Percentiles rank a stretch among this genome's conserved stretches.
Evolutionary conservation across 2,797 vertebrate species (phyloP).

Genomic region (Eulemur albifrons): DNA sequence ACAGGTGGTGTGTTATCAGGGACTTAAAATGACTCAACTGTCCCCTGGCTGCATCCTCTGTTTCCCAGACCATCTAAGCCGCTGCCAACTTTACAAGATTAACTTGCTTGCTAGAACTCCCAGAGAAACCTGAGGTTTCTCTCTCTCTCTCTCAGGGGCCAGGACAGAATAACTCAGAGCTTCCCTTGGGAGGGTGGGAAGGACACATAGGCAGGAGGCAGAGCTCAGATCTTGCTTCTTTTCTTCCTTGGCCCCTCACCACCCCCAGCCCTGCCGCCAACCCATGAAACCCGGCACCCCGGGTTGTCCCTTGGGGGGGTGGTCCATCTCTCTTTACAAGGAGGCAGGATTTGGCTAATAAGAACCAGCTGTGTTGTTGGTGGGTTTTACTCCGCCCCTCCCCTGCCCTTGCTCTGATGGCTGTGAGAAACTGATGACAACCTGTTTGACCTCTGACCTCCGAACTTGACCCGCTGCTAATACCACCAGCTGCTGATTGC

Average conservation of each 20-base stretch:
- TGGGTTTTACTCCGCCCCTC: slow-evolving; percentile 54
- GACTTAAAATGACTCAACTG: slow-evolving; percentile 55
- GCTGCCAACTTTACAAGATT: slow-evolving; percentile 59
- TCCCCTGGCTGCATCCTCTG: neutral
- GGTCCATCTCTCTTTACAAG: slow-evolving; percentile 72
- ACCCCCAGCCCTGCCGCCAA: neutral
- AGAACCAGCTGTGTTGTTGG: slow-evolving; percentile 87
- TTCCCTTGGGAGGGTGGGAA: neutral
- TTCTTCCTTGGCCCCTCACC: neutral
- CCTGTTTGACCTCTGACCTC: slow-evolving; percentile 90
- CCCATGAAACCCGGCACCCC: slow-evolving; percentile 43
- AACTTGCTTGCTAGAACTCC: slow-evolving; percentile 46
- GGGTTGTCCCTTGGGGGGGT: slow-evolving; percentile 42
- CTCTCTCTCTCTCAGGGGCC: neutral
- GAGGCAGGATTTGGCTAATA: slow-evolving; percentile 80
- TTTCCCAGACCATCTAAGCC: slow-evolving; percentile 62
- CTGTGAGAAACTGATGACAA: slow-evolving; percentile 89
- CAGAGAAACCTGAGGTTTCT: neutral
- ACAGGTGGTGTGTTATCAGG: slow-evolving; percentile 57
- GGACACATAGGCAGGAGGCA: neutral
- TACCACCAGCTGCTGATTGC: slow-evolving; percentile 94
- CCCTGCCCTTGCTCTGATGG: slow-evolving; percentile 81
- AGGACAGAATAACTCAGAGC: slow-evolving; percentile 7
- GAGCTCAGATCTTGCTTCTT: neutral
- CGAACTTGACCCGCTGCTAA: slow-evolving; percentile 91